Evolutionary conservation across 2,888 invertebrate genomes (phyloP).

Genomic region (Eretmocerus hayati): DNA sequence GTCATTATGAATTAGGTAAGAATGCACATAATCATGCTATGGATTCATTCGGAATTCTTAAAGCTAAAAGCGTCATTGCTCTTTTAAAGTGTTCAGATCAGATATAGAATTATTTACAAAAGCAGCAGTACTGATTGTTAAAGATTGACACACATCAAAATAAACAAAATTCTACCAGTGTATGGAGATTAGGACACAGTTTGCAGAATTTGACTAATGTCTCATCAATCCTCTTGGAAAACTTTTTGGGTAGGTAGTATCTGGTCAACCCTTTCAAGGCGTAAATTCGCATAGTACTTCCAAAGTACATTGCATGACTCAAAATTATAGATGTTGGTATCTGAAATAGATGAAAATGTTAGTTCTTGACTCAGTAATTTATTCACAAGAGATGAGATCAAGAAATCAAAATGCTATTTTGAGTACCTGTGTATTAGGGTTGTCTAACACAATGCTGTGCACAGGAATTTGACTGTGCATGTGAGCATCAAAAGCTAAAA

Average conservation of each 20-base stretch:
- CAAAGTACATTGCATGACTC: slow-evolving; percentile 37
- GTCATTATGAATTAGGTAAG: too few species aligned
- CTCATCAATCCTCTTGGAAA: slow-evolving; percentile 65
- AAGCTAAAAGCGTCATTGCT: too few species aligned
- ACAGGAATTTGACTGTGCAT: slow-evolving; percentile 39
- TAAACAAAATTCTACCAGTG: slow-evolving; percentile 52
- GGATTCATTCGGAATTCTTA: too few species aligned
- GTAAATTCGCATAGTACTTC: slow-evolving; percentile 56
- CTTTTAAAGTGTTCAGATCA: too few species aligned
- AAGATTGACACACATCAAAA: background rate
- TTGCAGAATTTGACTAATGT: slow-evolving; percentile 60
- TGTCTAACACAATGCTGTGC: slow-evolving; percentile 40
- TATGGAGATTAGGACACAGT: slow-evolving; percentile 61
- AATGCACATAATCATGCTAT: too few species aligned
- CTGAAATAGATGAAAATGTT: slow-evolving; percentile 28
- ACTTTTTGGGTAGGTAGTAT: slow-evolving; percentile 59
- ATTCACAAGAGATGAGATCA: background rate
- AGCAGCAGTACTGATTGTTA: slow-evolving; percentile 6
- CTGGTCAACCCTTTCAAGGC: slow-evolving; percentile 64
- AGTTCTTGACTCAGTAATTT: too few species aligned
- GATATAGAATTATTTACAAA: slow-evolving; percentile 2
- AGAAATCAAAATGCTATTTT: background rate
- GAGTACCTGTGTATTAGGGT: slow-evolving; percentile 37
- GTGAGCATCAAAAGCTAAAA: slow-evolving; percentile 50
- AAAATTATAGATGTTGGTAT: slow-evolving; percentile 30